Evolutionary conservation across 2,888 invertebrate genomes (phyloP).

Genomic region (Iphiclides podalirius): DNA sequence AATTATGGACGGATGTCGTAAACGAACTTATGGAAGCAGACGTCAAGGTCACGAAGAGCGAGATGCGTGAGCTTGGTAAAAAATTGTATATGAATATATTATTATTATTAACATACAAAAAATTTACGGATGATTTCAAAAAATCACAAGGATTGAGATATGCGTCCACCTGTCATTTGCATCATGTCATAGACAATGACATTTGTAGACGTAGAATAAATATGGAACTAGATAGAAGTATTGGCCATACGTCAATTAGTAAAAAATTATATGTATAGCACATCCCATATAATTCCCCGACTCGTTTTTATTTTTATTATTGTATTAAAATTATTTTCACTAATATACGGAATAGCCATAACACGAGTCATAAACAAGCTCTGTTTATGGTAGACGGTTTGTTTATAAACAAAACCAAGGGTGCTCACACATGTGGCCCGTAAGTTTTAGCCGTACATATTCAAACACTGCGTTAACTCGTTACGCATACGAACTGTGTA

Average conservation of each 20-base stretch:
- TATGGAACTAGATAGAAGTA: too few species aligned
- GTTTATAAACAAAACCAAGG: conserved; percentile 21
- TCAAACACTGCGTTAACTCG: conserved; percentile 32
- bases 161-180: not conserved
- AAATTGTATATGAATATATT: not conserved
- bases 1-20: conserved; percentile 64
- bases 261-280: too few species aligned
- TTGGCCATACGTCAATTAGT: too few species aligned
- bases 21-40: conserved; percentile 55
- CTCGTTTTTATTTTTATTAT: too few species aligned
- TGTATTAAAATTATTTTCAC: too few species aligned
- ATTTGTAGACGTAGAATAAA: not conserved
- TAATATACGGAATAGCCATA: not conserved
- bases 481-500: conserved; percentile 12
- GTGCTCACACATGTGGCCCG: conserved; percentile 12
- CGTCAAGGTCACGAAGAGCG: conserved; percentile 60
- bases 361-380: not conserved
- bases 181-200: not conserved
- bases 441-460: conserved; percentile 6
- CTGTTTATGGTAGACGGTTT: conserved; percentile 17
- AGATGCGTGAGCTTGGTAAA: conserved; percentile 67
- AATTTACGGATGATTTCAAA: not conserved
- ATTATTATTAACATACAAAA: not conserved
- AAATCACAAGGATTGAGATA: not conserved
- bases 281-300: too few species aligned